These are phyloP conservation scores for Linyphia triangularis DNA, from an alignment of 2,888 invertebrate species.

Conservation along the genomic window DNA sequence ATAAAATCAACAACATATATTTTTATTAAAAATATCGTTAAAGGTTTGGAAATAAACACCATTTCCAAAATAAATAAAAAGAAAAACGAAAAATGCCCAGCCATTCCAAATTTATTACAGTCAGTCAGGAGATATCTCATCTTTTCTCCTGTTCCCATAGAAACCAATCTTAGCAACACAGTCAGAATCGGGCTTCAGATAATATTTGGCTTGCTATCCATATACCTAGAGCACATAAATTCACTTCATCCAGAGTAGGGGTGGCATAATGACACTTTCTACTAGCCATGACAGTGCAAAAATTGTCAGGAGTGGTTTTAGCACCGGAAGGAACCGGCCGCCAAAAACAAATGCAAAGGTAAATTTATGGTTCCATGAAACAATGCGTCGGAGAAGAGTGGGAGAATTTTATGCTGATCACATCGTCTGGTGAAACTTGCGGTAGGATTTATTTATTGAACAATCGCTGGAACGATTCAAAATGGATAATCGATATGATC, in stretches of 20 bases:
- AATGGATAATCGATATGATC: not conserved
- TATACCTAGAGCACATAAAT: conserved; percentile 60
- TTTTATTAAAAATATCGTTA: not conserved
- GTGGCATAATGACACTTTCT: conserved; percentile 58
- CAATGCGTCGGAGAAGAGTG: conserved; percentile 1
- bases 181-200: conserved; percentile 35
- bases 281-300: conserved; percentile 56
- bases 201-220: conserved; percentile 64
- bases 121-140: conserved; percentile 56
- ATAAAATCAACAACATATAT: not conserved
- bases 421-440: conserved; percentile 10
- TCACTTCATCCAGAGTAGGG: conserved; percentile 17
- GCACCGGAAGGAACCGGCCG: conserved; percentile 32
- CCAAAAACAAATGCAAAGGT: conserved; percentile 4
- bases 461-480: not conserved
- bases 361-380: conserved; percentile 53
- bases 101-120: conserved; percentile 55
- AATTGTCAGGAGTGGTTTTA: conserved; percentile 64
- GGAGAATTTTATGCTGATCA: conserved; percentile 46
- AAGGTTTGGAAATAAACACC: not conserved
- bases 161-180: conserved; percentile 59
- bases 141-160: conserved; percentile 44
- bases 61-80: not conserved
- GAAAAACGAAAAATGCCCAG: conserved; percentile 15
- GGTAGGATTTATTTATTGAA: not conserved